Base-by-base conservation (phyloP, 2,113 vertebrate species). In the Hypocryptadius cinnamomeus region DNA sequence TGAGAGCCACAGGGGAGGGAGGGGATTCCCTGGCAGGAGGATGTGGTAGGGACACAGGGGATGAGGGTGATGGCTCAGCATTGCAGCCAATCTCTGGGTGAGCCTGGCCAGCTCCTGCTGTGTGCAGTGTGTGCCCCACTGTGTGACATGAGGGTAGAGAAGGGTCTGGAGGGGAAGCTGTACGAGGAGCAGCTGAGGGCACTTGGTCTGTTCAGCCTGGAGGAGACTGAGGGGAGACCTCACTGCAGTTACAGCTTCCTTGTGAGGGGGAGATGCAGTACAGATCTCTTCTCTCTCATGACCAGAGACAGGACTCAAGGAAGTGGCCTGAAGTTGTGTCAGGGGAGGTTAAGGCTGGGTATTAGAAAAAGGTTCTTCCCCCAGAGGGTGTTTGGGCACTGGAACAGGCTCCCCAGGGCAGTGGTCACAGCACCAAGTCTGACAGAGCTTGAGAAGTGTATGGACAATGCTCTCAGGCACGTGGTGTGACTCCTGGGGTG, bases 251-350 rank as follows among this genome's bases (percentile, higher is more conserved):
- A 44, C 23, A 45, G 0, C 27, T 65, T 68, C 60, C 20, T 31
- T 0, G 0, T 40, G 61, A n/a, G 24, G n/a, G 39, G 13, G 5
- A 53, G 24, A 0, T 1, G 3, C 33, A 47, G 45, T 1, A 24
- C 13, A 3, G 37, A 21, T n/a, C 24, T 60, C 19, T 59, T 1
- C 8, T 37, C 28, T 66, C 1, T 66, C 2, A 2, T 20, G 44
- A 66, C 13, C 27, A 44, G 18, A 20, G 60, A n/a, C n/a, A 53
- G 39, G 45, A 45, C 31, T 0, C 1, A 0, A 40, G 47, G 40
- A 0, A 76, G 40, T 35, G 24, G 40, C 17, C 14, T 54, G 45
- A 22, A 54, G n/a, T 0, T 76, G 30, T 18, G 54, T 47, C 30
- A 76, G 54, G 14, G 24, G 0, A 47, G 21, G 63, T 69, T 69